Conservation (phyloP, 2,113 vertebrate genomes). For the Clinocottus analis region DNA sequence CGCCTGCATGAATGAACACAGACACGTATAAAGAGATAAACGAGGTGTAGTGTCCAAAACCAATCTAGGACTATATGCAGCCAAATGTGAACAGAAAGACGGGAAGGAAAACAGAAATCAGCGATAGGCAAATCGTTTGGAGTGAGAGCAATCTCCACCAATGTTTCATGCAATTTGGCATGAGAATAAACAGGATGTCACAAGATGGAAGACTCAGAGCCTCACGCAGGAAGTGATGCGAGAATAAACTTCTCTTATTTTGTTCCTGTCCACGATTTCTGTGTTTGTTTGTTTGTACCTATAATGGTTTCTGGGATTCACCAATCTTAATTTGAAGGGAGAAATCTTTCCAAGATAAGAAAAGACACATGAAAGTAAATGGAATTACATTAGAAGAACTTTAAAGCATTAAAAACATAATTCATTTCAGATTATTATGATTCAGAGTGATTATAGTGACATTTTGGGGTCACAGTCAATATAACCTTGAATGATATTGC, state of each 20-base stretch:
- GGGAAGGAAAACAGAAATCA: slow-evolving; percentile 20
- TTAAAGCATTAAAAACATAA: not conserved
- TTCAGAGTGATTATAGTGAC: not conserved
- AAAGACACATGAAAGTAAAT: too few species aligned
- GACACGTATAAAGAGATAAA: slow-evolving; percentile 39
- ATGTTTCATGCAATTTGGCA: slow-evolving; percentile 1
- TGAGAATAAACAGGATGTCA: slow-evolving; percentile 14
- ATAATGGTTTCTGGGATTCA: not conserved
- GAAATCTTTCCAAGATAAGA: not conserved
- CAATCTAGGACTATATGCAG: slow-evolving; percentile 34
- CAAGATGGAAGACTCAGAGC: not conserved
- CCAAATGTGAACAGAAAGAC: slow-evolving; percentile 44
- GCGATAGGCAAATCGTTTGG: not conserved
- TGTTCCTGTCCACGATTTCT: not conserved
- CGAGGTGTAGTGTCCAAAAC: slow-evolving; percentile 47
- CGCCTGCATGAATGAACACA: slow-evolving; percentile 65
- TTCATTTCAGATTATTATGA: not conserved
- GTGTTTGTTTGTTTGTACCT: not conserved
- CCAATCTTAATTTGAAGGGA: not conserved
- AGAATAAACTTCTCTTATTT: not conserved
- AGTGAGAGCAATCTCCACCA: slow-evolving; percentile 4
- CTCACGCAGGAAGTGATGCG: not conserved
- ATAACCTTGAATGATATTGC: too few species aligned
- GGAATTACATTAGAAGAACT: not conserved
- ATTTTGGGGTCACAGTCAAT: too few species aligned